Evolutionary conservation across 2,797 vertebrate species (phyloP).

Genomic region (Loriculus beryllinus): DNA sequence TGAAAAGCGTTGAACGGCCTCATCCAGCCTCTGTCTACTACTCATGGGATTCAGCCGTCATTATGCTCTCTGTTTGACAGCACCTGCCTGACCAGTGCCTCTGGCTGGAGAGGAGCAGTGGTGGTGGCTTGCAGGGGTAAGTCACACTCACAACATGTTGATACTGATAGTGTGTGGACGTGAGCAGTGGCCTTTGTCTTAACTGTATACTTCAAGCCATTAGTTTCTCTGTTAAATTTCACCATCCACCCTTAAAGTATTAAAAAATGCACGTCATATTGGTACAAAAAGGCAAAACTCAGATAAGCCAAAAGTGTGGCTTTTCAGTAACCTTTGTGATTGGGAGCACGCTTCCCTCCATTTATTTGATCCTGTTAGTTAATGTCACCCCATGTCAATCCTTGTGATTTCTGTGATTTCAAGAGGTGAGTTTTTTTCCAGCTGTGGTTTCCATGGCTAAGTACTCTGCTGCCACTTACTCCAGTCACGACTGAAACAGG

Average conservation of each 20-base stretch:
- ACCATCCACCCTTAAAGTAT: background rate
- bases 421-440: constrained; percentile 1
- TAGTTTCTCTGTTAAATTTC: background rate
- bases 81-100: background rate
- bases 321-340: background rate
- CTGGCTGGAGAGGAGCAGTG: background rate
- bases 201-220: background rate
- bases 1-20: background rate
- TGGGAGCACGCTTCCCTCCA: background rate
- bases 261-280: background rate
- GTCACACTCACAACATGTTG: background rate
- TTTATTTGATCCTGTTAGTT: background rate
- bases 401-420: background rate
- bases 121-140: background rate
- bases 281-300: background rate
- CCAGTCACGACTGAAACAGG: background rate
- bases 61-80: background rate
- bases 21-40: background rate
- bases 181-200: background rate
- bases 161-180: background rate
- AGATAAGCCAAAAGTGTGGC: background rate
- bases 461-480: background rate
- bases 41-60: background rate
- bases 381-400: background rate
- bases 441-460: constrained; percentile 33